phyloP scores from a whole-genome alignment of 2,888 invertebrate species.

The Microplitis manilae region DNA sequence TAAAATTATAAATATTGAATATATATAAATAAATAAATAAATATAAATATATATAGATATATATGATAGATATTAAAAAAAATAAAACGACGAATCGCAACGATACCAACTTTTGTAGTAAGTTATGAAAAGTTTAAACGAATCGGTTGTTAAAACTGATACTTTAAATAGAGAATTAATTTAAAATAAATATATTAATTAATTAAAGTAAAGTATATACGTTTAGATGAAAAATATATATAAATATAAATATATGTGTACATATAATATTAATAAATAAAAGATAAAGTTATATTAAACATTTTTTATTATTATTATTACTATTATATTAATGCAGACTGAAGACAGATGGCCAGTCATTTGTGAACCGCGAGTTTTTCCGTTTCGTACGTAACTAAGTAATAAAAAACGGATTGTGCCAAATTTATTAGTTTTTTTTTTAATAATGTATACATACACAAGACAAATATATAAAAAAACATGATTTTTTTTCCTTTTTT shows the following conservation, averaged over 20 bases:
- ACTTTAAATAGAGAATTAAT: constrained; percentile 43
- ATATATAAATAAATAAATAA: constrained; percentile 24
- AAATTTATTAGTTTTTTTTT: constrained; percentile 16
- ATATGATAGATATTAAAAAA: constrained; percentile 39
- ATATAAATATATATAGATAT: constrained; percentile 34
- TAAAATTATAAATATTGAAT: constrained; percentile 22
- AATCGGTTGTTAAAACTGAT: too few relatives aligned
- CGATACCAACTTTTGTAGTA: constrained; percentile 41
- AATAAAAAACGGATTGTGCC: constrained; percentile 22
- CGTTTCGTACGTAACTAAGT: constrained; percentile 32
- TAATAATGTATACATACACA: neutral
- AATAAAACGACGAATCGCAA: constrained; percentile 44
- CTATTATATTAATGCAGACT: constrained; percentile 34
- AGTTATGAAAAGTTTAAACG: too few relatives aligned
- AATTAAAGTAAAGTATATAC: constrained; percentile 53
- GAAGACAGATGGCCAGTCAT: constrained; percentile 33
- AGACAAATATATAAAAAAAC: neutral
- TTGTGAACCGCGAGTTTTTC: constrained; percentile 32
- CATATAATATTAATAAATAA: constrained; percentile 42
- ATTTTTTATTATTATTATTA: neutral
- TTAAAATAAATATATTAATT: constrained; percentile 27
- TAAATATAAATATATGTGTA: constrained; percentile 50
- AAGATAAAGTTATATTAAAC: constrained; percentile 37
- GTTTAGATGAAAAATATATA: constrained; percentile 58
- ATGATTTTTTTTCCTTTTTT: neutral